Base-by-base conservation (phyloP, 2,797 vertebrate species). In the Lithobates pipiens region DNA sequence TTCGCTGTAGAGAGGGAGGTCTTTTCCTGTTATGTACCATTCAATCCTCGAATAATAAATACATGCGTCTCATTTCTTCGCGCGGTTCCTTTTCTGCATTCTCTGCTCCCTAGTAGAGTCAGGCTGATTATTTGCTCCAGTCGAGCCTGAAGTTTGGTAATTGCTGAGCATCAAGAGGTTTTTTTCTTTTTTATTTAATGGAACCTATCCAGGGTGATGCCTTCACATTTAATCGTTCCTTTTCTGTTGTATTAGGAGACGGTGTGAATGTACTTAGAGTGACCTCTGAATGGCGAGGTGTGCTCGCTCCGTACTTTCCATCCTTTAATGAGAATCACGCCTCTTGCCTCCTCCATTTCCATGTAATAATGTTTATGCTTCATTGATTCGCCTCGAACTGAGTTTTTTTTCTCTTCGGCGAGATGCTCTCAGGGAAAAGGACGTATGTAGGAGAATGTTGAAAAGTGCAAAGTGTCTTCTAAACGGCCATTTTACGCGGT, bases 101-200 rank as follows among this genome's bases (percentile, higher is more conserved):
- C 10, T n/a, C n/a, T n/a, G 9, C 74, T 61, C 50, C 4, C 29
- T 13, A 54, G 50, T 54, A 61, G 46, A 44, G 46, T 16, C 25
- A 3, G 44, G 27, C 18, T 74, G 83, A 85, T 85, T 85, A 65
- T 74, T 10, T 68, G 83, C 76, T 85, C 76, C 83, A 79, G 25
- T 79, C 67, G 83, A 85, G 83, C 83, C 70, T 85, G 76, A 85
- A 67, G 67, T 74, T 85, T 68, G 46, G 83, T 85, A 67, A 85
- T 80, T 63, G 18, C 29, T 5, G 34, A 63, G 69, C 61, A 54
- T 16, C 15, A 54, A 80, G 77, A 79, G n/a, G 69, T 69, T 75
- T 73, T 50, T 21, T n/a, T 23, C 76, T 54, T 16, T 54, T 16
- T 54, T 54, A 16, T 16, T 54, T 67, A 85, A 80, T 80, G 61